These are phyloP conservation scores for Epistrophe eligans DNA, from an alignment of 2,888 invertebrate genomes.

Conservation along the genomic window DNA sequence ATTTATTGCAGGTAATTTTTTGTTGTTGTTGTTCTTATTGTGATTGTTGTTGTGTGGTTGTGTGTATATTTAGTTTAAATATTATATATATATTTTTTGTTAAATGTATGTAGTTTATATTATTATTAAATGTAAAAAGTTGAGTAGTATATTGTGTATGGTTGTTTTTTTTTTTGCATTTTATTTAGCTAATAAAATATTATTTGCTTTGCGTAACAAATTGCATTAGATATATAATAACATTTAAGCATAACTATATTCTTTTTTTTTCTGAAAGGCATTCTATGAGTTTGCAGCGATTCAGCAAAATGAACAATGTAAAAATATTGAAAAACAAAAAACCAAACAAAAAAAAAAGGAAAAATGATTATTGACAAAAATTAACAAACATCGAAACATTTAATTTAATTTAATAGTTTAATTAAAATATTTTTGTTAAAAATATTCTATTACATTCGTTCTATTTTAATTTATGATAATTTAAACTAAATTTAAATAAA, in stretches of 20 bases:
- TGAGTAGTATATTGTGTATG: constrained; percentile 63
- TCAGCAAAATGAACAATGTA: constrained; percentile 68
- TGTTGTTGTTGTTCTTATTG: constrained; percentile 30
- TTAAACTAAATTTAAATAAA: constrained; percentile 3
- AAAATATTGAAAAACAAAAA: constrained; percentile 21
- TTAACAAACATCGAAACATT: constrained; percentile 56
- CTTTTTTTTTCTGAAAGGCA: constrained; percentile 70
- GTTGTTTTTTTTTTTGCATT: constrained; percentile 56
- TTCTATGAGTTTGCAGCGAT: constrained; percentile 75
- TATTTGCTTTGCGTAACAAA: constrained; percentile 77
- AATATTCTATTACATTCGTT: constrained; percentile 35
- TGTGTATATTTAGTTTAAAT: constrained; percentile 38
- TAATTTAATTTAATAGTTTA: neutral
- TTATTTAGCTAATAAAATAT: constrained; percentile 69
- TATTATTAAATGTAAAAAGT: constrained; percentile 40
- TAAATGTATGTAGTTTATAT: constrained; percentile 1
- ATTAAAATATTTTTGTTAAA: constrained; percentile 21
- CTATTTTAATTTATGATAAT: constrained; percentile 20
- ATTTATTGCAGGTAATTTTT: constrained; percentile 26
- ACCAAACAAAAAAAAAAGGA: constrained; percentile 36
- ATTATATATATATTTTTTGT: constrained; percentile 7
- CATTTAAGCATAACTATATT: constrained; percentile 77
- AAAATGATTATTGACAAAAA: constrained; percentile 23
- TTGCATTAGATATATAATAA: constrained; percentile 78
- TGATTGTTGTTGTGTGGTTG: constrained; percentile 31